A percentile compares a stretch with the other conserved stretches of the same genome.
Evolutionary conservation across 1,140 invertebrate species (phyloP).

Genomic region (Leptestheria dahalacensis): DNA sequence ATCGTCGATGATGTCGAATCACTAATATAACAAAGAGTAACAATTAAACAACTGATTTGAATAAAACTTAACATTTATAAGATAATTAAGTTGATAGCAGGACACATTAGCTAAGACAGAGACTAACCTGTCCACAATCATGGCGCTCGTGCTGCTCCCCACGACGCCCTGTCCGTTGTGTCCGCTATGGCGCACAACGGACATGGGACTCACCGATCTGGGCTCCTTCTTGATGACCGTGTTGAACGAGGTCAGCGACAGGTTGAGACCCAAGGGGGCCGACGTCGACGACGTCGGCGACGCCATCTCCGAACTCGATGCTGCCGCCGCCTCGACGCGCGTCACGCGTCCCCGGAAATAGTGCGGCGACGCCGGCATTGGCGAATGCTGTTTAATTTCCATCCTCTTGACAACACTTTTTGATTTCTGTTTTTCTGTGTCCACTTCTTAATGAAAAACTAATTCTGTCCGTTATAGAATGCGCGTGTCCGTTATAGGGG

Average conservation of each 20-base stretch:
- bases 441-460: neutral
- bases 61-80: neutral
- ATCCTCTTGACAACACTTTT: neutral
- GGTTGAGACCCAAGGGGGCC: neutral
- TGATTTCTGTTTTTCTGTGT: no score
- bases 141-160: neutral
- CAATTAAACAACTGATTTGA: neutral
- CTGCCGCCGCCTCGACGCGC: neutral
- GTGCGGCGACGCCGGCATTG: neutral
- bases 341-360: neutral
- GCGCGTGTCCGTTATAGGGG: neutral
- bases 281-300: neutral
- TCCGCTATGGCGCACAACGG: neutral
- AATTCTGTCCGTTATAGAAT: neutral
- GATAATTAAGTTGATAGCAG: neutral
- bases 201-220: neutral
- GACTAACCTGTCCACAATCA: neutral
- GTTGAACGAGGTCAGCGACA: neutral
- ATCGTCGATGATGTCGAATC: neutral
- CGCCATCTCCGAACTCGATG: neutral
- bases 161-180: neutral
- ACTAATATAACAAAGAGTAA: neutral
- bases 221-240: constrained; percentile 11
- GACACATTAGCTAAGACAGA: no score
- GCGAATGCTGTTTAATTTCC: neutral